phyloP scores from a whole-genome alignment of 1,140 invertebrate species.

The Camponotus pennsylvanicus region DNA sequence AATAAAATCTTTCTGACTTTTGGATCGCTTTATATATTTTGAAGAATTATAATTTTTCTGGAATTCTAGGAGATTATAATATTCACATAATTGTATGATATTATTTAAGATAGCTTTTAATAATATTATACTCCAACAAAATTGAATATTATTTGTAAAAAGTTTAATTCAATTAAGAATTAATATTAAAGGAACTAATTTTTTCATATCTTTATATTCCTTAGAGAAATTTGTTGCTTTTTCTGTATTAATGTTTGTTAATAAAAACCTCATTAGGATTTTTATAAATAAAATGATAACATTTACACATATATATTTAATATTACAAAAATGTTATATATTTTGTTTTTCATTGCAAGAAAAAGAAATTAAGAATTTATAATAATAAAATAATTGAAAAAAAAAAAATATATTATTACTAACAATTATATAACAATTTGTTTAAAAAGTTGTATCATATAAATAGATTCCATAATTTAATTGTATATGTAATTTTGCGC shows the following conservation, averaged over 20 bases:
- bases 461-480: slow-evolving; percentile 11
- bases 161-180: slow-evolving; percentile 25
- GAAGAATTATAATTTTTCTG: neutral
- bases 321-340: slow-evolving; percentile 52
- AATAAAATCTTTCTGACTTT: neutral
- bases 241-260: neutral
- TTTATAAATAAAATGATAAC: slow-evolving; percentile 8
- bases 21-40: neutral
- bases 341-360: neutral
- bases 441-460: slow-evolving; percentile 1
- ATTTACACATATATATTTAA: slow-evolving; percentile 27
- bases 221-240: neutral
- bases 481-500: slow-evolving; percentile 18
- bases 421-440: slow-evolving; percentile 26
- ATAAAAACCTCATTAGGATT: neutral
- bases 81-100: neutral
- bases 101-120: slow-evolving; percentile 3
- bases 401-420: slow-evolving; percentile 39
- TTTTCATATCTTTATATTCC: neutral
- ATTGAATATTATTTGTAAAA: slow-evolving; percentile 9
- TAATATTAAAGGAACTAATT: slow-evolving; percentile 6
- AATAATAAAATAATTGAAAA: neutral
- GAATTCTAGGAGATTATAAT: neutral
- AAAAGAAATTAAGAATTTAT: slow-evolving; percentile 22
- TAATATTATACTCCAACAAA: slow-evolving; percentile 10